These are phyloP conservation scores for Oryzias curvinotus DNA, from an alignment of 2,113 vertebrate genomes.

Conservation along the genomic window DNA sequence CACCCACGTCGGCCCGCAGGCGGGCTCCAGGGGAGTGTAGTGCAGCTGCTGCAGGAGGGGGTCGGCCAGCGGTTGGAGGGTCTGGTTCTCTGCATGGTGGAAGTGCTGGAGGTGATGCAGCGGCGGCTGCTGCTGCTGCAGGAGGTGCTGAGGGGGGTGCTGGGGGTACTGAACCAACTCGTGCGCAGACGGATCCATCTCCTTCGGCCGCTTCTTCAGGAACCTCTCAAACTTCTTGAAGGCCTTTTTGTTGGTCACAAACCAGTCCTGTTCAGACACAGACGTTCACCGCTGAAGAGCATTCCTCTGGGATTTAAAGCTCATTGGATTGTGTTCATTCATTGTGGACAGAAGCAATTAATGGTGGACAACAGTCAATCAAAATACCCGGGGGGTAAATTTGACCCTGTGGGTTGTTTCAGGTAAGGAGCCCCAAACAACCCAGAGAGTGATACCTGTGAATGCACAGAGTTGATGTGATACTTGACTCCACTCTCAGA, in stretches of 20 bases:
- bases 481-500: constrained; percentile 98
- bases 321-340: no score
- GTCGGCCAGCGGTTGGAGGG: constrained; percentile 34
- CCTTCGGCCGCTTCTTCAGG: constrained; percentile 83
- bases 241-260: constrained; percentile 84
- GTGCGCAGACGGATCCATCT: constrained; percentile 35
- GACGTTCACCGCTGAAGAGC: no score
- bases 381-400: neutral
- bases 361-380: no score
- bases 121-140: constrained; percentile 58
- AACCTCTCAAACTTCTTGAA: constrained; percentile 87
- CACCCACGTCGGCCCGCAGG: constrained; percentile 43
- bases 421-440: no score
- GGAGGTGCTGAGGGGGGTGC: constrained; percentile 54
- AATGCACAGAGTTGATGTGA: constrained; percentile 93
- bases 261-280: constrained; percentile 84
- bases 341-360: no score
- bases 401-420: neutral
- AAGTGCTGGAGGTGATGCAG: constrained; percentile 60
- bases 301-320: no score
- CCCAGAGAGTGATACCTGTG: constrained; percentile 79
- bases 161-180: constrained; percentile 60
- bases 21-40: constrained; percentile 63
- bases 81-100: constrained; percentile 44
- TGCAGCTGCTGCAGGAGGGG: constrained; percentile 60